A percentile compares a stretch with the other conserved stretches of the same genome.
These are phyloP conservation scores for Thaumatotibia leucotreta DNA, from an alignment of 1,140 invertebrate species.

Conservation along the genomic window DNA sequence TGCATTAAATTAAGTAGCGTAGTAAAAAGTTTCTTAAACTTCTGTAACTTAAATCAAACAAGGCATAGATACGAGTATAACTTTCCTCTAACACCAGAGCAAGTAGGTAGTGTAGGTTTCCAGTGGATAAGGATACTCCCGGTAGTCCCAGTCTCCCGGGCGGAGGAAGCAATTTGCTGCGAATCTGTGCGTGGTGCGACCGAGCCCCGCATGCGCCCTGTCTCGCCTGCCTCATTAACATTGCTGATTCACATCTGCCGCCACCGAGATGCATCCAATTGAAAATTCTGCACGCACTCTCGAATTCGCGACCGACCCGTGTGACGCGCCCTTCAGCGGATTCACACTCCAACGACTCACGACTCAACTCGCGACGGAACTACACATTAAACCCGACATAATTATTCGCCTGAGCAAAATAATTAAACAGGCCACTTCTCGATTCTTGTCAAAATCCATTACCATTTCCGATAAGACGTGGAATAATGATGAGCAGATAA, in stretches of 20 bases:
- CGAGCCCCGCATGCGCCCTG: conserved; percentile 36
- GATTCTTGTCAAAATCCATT: background rate
- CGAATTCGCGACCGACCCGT: conserved; percentile 35
- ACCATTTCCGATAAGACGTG: background rate
- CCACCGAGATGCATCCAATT: conserved; percentile 41
- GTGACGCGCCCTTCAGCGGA: conserved; percentile 48
- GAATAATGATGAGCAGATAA: background rate
- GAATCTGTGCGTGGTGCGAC: conserved; percentile 16
- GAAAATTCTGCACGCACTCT: conserved; percentile 59
- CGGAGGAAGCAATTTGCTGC: background rate
- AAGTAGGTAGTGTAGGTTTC: too few species aligned
- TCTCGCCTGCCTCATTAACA: conserved; percentile 52
- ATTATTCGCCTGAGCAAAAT: background rate
- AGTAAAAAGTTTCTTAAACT: too few species aligned
- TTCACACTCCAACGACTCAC: conserved; percentile 46
- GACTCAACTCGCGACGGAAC: conserved; percentile 10
- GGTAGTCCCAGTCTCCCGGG: too few species aligned
- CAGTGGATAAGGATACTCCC: too few species aligned
- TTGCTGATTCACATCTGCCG: conserved; percentile 40
- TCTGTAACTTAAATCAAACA: background rate
- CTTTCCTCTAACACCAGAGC: background rate
- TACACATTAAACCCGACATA: background rate
- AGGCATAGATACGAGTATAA: background rate
- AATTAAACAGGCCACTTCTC: background rate
- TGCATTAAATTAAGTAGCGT: too few species aligned